A percentile compares a stretch with the other conserved stretches of the same genome.
Evolutionary conservation across 2,888 invertebrate genomes (phyloP).

Genomic region (Ichneumon xanthorius): DNA sequence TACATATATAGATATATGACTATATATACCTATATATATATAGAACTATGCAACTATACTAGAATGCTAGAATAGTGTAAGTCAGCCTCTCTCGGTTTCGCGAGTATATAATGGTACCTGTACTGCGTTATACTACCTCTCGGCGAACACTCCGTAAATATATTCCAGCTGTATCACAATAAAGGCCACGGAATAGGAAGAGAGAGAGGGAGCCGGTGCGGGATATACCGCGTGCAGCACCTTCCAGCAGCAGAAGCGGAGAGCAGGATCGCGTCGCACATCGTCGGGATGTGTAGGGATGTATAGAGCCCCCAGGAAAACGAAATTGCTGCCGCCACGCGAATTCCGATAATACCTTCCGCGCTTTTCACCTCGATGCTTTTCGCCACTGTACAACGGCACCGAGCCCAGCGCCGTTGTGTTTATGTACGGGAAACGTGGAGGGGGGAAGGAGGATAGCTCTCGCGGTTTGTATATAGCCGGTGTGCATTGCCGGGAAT

Average conservation of each 20-base stretch:
- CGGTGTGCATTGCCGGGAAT: slow-evolving; percentile 2
- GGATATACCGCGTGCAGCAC: slow-evolving; percentile 6
- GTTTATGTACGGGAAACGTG: slow-evolving; percentile 44
- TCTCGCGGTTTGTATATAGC: slow-evolving; percentile 11
- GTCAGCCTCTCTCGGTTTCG: slow-evolving; percentile 12
- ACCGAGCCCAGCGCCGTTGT: slow-evolving; percentile 4
- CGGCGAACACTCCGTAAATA: slow-evolving; percentile 73
- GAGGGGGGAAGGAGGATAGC: not conserved
- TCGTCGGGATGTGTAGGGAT: slow-evolving; percentile 16
- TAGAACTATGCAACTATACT: slow-evolving; percentile 1
- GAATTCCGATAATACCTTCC: slow-evolving; percentile 75
- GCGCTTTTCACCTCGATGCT: slow-evolving; percentile 68
- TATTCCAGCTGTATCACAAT: slow-evolving; percentile 74
- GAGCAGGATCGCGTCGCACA: slow-evolving; percentile 35
- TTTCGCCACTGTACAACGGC: slow-evolving; percentile 20
- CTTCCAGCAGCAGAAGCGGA: slow-evolving; percentile 25
- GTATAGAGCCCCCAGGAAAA: slow-evolving; percentile 64
- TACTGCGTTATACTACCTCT: slow-evolving; percentile 41
- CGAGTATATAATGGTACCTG: slow-evolving; percentile 12
- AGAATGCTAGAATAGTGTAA: slow-evolving; percentile 44
- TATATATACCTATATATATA: not conserved
- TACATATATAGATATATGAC: not conserved
- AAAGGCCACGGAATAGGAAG: slow-evolving; percentile 64
- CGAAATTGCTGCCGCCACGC: slow-evolving; percentile 74
- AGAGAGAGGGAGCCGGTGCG: not conserved